Percentiles rank a stretch among this genome's conserved stretches.
phyloP scores from a whole-genome alignment of 2,113 vertebrate genomes.

The Rhagologus leucostigma region DNA sequence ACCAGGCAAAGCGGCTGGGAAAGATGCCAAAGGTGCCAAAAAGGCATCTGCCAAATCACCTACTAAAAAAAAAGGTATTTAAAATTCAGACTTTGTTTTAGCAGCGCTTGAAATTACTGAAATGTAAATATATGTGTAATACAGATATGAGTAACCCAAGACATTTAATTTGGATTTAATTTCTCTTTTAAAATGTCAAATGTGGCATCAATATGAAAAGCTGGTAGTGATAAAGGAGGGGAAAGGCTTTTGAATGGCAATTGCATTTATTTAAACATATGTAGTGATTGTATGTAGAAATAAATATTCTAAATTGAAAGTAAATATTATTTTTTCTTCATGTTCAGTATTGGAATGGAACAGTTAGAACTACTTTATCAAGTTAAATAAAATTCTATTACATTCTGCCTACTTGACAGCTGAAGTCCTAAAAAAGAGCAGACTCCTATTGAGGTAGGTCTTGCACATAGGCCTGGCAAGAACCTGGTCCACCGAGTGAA shows the following conservation, averaged over 20 bases:
- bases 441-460: not conserved
- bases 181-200: not conserved
- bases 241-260: not conserved
- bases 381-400: not conserved
- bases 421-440: not conserved
- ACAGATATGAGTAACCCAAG: not conserved
- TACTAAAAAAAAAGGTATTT: conserved; percentile 73
- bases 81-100: not conserved
- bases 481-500: not conserved
- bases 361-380: not conserved
- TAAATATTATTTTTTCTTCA: not conserved
- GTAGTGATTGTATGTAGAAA: not conserved
- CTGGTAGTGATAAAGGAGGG: not conserved
- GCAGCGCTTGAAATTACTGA: not conserved
- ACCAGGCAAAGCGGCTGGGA: conserved; percentile 43
- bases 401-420: not conserved
- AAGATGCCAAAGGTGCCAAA: conserved; percentile 38
- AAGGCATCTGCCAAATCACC: conserved; percentile 39
- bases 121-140: not conserved
- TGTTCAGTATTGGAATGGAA: not conserved
- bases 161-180: not conserved
- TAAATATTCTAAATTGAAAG: not conserved
- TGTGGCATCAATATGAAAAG: not conserved
- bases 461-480: not conserved
- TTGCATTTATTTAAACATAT: not conserved